Evolutionary conservation across 2,113 vertebrate genomes (phyloP).

Genomic region (Neoarius graeffei): DNA sequence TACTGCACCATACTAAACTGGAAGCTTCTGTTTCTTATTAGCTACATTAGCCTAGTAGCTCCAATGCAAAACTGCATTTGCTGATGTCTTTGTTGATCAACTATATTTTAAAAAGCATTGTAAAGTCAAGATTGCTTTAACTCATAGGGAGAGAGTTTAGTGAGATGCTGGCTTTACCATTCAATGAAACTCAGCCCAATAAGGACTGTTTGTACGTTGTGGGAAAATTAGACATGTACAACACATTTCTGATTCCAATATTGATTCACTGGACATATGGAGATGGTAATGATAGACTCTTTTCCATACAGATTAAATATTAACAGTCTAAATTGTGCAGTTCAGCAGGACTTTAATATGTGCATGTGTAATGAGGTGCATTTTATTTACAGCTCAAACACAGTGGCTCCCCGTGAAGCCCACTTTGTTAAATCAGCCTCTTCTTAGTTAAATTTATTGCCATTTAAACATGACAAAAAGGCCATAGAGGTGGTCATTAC

Average conservation of each 20-base stretch:
- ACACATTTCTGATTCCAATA: neutral
- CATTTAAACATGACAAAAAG: slow-evolving; percentile 98
- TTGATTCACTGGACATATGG: slow-evolving; percentile 1
- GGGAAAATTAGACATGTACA: neutral
- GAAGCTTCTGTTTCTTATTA: neutral
- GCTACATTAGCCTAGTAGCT: neutral
- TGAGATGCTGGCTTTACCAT: neutral
- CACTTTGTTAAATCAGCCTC: slow-evolving; percentile 81
- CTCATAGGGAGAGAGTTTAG: neutral
- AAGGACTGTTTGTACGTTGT: neutral
- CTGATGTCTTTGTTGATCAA: neutral
- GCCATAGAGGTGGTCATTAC: slow-evolving; percentile 88
- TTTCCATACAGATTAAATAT: slow-evolving; percentile 71
- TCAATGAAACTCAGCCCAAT: neutral
- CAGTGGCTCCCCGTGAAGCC: slow-evolving; percentile 73
- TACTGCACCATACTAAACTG: neutral
- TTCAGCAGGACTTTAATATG: slow-evolving; percentile 67
- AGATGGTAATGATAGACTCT: slow-evolving; percentile 12
- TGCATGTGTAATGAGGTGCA: slow-evolving; percentile 78
- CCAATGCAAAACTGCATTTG: neutral
- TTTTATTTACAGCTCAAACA: slow-evolving; percentile 97
- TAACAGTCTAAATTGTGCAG: slow-evolving; percentile 70
- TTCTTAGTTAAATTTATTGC: slow-evolving; percentile 90
- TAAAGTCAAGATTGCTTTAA: neutral
- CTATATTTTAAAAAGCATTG: neutral